phyloP scores from a whole-genome alignment of 1,140 invertebrate species.

The Brachionus rotundiformis region DNA sequence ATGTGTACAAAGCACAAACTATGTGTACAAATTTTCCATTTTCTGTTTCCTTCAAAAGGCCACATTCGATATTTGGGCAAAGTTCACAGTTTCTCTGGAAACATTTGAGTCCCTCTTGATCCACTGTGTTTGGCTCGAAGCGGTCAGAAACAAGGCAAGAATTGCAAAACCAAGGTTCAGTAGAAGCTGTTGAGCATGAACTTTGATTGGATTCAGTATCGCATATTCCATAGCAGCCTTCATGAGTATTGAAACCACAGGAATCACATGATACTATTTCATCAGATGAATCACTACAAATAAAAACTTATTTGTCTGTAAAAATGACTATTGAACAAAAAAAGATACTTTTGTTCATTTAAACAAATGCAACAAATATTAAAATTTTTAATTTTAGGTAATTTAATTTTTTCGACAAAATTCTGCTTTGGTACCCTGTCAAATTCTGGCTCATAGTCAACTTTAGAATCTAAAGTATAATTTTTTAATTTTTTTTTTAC shows the following conservation, averaged over 20 bases:
- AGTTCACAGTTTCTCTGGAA: conserved; percentile 41
- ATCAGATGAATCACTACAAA: conserved; percentile 17
- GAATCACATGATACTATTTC: conserved; percentile 47
- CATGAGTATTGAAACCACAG: conserved; percentile 45
- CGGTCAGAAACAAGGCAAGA: conserved; percentile 1
- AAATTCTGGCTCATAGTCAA: neutral
- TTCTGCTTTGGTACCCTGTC: neutral
- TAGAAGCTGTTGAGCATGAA: conserved; percentile 17
- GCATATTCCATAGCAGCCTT: conserved; percentile 44
- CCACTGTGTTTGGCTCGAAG: neutral
- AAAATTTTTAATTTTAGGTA: conserved; percentile 33
- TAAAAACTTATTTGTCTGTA: neutral
- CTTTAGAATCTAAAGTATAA: neutral
- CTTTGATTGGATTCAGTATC: conserved; percentile 24
- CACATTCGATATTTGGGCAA: conserved; percentile 49
- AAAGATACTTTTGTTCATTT: conserved; percentile 28
- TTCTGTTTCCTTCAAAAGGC: conserved; percentile 47
- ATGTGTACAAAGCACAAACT: conserved; percentile 44
- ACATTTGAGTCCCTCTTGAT: conserved; percentile 14
- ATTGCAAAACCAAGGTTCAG: conserved; percentile 51
- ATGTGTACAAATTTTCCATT: conserved; percentile 51
- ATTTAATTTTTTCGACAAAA: neutral
- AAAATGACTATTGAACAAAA: neutral
- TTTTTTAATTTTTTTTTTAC: neutral
- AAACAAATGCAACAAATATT: conserved; percentile 45